phyloP scores from a whole-genome alignment of 2,113 vertebrate species.

The Alaudala cheleensis region DNA sequence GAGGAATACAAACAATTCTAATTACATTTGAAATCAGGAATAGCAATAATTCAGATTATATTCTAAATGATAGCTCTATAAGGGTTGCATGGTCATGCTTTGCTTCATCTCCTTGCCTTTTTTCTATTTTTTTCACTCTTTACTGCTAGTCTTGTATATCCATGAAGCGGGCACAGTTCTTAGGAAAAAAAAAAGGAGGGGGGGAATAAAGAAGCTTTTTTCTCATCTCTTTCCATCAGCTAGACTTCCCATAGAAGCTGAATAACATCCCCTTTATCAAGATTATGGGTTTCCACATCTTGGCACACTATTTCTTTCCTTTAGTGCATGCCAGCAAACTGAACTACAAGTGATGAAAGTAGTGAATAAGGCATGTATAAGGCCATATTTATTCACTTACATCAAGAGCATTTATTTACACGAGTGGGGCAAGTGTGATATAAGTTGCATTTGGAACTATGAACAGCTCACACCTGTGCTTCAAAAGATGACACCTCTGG shows the following conservation, averaged over 20 bases:
- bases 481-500: not conserved
- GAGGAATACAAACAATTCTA: conserved; percentile 10
- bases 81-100: not conserved
- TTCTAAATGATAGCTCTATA: not conserved
- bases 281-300: conserved; percentile 39
- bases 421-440: not conserved
- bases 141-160: not conserved
- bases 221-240: conserved; percentile 13
- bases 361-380: not conserved
- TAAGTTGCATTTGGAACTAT: not conserved
- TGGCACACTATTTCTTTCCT: conserved; percentile 40
- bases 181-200: not conserved
- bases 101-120: not conserved
- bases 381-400: not conserved
- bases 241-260: conserved; percentile 31
- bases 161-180: not conserved
- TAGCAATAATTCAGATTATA: too few relatives aligned
- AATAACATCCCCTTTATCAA: conserved; percentile 35
- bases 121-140: not conserved
- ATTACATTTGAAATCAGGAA: not conserved
- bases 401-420: not conserved
- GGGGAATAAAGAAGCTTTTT: not conserved
- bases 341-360: not conserved
- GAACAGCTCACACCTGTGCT: not conserved
- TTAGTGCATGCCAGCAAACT: conserved; percentile 17